Conservation (phyloP, 2,888 invertebrate species). For the Meganola albula region DNA sequence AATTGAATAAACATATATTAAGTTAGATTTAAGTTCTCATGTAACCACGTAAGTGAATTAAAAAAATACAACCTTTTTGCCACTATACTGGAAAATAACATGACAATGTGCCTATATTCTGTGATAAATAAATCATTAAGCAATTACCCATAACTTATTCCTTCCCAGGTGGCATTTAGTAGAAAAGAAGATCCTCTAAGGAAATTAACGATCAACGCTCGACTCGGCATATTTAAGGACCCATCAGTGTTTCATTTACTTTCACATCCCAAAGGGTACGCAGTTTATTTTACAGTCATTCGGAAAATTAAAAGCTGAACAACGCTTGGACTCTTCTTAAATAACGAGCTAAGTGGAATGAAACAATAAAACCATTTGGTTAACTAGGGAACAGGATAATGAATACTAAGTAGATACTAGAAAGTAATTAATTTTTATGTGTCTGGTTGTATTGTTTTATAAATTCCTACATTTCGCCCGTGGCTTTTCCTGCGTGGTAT, state of each 20-base stretch:
- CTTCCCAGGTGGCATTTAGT: conserved; percentile 33
- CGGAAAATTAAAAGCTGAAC: conserved; percentile 41
- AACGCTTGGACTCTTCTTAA: conserved; percentile 26
- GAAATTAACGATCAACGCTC: conserved; percentile 48
- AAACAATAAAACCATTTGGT: conserved; percentile 31
- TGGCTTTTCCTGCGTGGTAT: too few species aligned
- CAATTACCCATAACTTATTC: conserved; percentile 24
- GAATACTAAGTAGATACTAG: too few species aligned
- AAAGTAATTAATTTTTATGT: too few species aligned
- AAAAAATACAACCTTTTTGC: too few species aligned
- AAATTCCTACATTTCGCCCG: too few species aligned
- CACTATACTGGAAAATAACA: too few species aligned
- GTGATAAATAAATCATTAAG: conserved; percentile 21
- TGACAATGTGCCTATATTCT: too few species aligned
- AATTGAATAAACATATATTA: too few species aligned
- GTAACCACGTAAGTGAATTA: too few species aligned
- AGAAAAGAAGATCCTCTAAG: conserved; percentile 42
- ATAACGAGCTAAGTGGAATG: conserved; percentile 26
- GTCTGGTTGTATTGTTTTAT: too few species aligned
- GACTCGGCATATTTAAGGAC: conserved; percentile 43
- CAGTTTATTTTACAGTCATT: conserved; percentile 41
- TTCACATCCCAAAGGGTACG: conserved; percentile 30
- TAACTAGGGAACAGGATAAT: too few species aligned
- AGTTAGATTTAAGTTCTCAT: too few species aligned
- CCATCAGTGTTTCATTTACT: conserved; percentile 48